phyloP scores from a whole-genome alignment of 2,888 invertebrate genomes.

The Dryobotodes eremita region DNA sequence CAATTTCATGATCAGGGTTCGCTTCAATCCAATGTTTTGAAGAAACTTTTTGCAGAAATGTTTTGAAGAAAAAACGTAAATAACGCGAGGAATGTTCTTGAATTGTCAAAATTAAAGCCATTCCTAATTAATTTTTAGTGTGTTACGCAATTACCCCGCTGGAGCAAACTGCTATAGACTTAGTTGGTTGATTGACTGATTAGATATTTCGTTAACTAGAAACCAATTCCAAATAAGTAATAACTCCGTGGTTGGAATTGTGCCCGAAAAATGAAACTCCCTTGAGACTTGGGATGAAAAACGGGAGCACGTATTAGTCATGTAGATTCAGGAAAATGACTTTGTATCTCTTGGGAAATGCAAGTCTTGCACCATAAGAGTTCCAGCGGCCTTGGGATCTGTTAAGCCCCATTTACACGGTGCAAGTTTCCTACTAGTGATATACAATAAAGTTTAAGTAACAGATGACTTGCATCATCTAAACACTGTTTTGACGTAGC shows the following conservation, averaged over 20 bases:
- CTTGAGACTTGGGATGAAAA: slow-evolving; percentile 21
- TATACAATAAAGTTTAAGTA: background rate
- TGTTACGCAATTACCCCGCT: no score
- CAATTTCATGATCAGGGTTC: background rate
- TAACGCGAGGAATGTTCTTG: no score
- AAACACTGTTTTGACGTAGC: no score
- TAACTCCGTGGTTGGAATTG: slow-evolving; percentile 7
- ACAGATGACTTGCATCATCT: no score
- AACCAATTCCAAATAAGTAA: slow-evolving; percentile 26
- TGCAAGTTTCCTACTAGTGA: background rate
- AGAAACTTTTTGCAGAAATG: no score
- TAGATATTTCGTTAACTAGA: slow-evolving; percentile 18
- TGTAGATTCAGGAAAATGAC: slow-evolving; percentile 37
- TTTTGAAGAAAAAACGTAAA: background rate
- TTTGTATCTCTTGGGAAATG: slow-evolving; percentile 34
- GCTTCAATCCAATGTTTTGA: background rate
- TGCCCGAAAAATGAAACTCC: slow-evolving; percentile 10
- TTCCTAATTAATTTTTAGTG: no score
- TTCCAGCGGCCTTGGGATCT: background rate
- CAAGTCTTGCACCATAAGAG: slow-evolving; percentile 18
- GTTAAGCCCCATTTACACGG: background rate
- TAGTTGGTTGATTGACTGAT: slow-evolving; percentile 1
- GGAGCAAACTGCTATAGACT: background rate
- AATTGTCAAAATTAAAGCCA: no score
- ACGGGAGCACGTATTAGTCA: slow-evolving; percentile 5